phyloP scores from a whole-genome alignment of 1,140 invertebrate genomes.

The Luehdorfia chinensis region DNA sequence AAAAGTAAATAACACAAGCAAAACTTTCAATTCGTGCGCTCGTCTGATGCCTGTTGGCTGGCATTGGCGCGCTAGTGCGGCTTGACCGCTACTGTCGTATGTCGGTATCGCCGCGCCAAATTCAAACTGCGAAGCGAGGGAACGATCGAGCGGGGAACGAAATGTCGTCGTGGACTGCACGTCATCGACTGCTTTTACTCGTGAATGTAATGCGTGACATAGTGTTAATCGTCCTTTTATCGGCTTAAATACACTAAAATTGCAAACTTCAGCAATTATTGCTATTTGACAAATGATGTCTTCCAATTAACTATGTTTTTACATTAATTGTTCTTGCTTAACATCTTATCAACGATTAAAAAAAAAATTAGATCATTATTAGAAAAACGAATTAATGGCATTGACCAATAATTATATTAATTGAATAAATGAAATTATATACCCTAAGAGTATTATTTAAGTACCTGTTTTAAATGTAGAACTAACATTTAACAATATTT shows the following conservation, averaged over 20 bases:
- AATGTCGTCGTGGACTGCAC: conserved; percentile 11
- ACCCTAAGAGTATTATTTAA: too few relatives aligned
- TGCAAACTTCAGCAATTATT: conserved; percentile 1
- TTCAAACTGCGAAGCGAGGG: conserved; percentile 62
- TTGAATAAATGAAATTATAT: too few relatives aligned
- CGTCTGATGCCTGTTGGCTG: conserved; percentile 29
- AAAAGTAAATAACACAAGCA: conserved; percentile 59
- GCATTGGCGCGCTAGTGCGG: conserved; percentile 50
- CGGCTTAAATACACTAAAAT: conserved; percentile 6
- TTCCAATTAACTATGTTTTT: neutral
- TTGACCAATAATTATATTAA: too few relatives aligned
- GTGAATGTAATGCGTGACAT: conserved; percentile 7
- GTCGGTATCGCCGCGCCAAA: conserved; percentile 51
- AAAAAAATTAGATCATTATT: too few relatives aligned
- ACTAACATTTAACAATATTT: too few relatives aligned
- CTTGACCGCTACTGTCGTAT: conserved; percentile 40
- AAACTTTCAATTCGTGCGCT: conserved; percentile 47
- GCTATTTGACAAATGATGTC: neutral
- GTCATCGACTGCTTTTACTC: conserved; percentile 11
- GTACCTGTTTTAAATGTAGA: too few relatives aligned
- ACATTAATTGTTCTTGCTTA: too few relatives aligned
- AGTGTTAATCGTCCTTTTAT: conserved; percentile 14
- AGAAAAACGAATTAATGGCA: too few relatives aligned
- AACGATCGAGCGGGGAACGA: conserved; percentile 24
- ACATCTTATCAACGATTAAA: too few relatives aligned